Evolutionary conservation across 2,113 vertebrate species (phyloP), one percentile per base, ranked within the genome.

Genomic region (Porphyrio hochstetteri): DNA sequence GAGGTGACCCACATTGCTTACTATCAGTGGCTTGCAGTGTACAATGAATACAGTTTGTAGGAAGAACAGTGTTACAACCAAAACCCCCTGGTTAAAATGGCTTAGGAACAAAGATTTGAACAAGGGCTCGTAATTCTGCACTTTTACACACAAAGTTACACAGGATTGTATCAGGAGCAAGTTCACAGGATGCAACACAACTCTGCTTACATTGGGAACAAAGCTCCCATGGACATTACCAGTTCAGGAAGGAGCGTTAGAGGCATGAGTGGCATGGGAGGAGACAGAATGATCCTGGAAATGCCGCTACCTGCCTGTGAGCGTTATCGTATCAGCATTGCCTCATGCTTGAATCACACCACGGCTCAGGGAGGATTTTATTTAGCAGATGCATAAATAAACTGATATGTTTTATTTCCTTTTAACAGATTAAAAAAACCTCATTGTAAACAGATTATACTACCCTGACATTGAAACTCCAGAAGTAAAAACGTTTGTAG

Each of bases 191-290:
- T 35, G 18, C 11, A 59, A 5, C 2, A 0, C 3, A 42, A 23
- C 27, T 53, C 23, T 1, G 2, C 13, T 67, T 9, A 16, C 36
- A 74, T 15, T 17, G 28, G 14, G 8, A 28, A 69, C 0, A 0
- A 31, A 55, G 9, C 13, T 86, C 27, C 35, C 16, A 2, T 5
- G 20, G 21, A 60, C 9, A 16, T 50, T 38, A 44, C 13, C 1
- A 0, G 16, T 7, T 24, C 13, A 35, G 69, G 25, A 78, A 29
- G 64, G 68, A 80, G 13, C 2, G 0, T 21, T 16, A 69, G 52
- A 76, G n/a, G 16, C 38, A 38, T 2, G 2, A 80, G 38, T 1
- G 4, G 40, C 17, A 33, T 31, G 40, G 50, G 81, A 82, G 7
- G 5, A 6, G 10, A 7, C 7, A 85, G 16, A 79, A 56, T 2